Evolutionary conservation across 2,797 vertebrate genomes (phyloP).

Genomic region (Dendrocincla tyrannina): DNA sequence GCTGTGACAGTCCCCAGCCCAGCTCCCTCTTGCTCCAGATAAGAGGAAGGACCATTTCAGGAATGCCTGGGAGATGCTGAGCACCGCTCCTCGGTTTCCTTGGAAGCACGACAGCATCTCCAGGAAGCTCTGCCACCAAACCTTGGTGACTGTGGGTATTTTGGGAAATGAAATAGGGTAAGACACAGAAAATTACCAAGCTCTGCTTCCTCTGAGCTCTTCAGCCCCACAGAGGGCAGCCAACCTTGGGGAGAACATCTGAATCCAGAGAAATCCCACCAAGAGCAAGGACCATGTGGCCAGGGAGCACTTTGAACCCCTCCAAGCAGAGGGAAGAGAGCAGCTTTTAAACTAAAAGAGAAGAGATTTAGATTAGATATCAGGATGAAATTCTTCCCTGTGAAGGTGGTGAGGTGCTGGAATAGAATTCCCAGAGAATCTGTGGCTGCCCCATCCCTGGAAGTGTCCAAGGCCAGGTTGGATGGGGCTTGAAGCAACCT

Average conservation of each 20-base stretch:
- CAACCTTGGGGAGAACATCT: neutral
- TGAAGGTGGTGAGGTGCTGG: neutral
- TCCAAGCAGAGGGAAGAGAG: neutral
- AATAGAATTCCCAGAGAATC: neutral
- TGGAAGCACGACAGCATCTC: neutral
- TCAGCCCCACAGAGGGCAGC: neutral
- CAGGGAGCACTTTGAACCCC: neutral
- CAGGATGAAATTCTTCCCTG: neutral
- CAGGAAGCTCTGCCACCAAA: neutral
- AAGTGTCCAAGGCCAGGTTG: neutral
- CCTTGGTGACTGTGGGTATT: neutral
- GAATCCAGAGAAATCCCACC: neutral
- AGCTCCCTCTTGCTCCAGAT: neutral
- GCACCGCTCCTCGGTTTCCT: neutral
- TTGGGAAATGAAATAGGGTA: neutral
- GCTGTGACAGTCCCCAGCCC: neutral
- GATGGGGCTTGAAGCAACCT: neutral
- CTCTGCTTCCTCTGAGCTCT: neutral
- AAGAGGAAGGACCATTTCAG: neutral
- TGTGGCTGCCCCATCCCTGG: neutral
- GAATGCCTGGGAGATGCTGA: neutral
- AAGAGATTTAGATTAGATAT: neutral
- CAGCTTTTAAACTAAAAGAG: neutral
- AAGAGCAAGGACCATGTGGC: neutral
- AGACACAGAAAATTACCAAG: neutral